These are phyloP conservation scores for Ormia ochracea DNA, from an alignment of 2,888 invertebrate species.

Conservation along the genomic window DNA sequence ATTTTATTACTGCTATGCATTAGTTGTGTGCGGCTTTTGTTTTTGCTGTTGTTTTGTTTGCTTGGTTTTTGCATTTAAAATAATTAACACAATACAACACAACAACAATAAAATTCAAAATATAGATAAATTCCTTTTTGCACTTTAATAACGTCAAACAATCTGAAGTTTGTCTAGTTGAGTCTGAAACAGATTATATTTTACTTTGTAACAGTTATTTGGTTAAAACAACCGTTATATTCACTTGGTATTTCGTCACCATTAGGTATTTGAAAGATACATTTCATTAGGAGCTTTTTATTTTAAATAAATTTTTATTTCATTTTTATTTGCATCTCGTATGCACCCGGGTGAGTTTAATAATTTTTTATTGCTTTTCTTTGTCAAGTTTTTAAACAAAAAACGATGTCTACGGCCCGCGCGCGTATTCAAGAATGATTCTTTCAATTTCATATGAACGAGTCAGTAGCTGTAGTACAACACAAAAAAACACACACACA, in stretches of 20 bases:
- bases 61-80: background rate
- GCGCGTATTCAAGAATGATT: constrained; percentile 77
- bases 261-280: background rate
- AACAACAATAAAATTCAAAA: background rate
- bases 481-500: background rate
- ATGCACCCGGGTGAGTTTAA: constrained; percentile 30
- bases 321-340: constrained; percentile 19
- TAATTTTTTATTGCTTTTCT: constrained; percentile 17
- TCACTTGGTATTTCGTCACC: background rate
- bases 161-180: background rate
- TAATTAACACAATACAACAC: too few species aligned
- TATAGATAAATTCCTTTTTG: constrained; percentile 2
- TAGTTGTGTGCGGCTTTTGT: background rate
- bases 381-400: background rate
- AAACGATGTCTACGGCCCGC: constrained; percentile 72
- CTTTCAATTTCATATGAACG: constrained; percentile 63
- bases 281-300: background rate
- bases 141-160: constrained; percentile 14
- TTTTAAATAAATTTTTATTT: background rate
- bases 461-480: constrained; percentile 37
- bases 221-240: background rate
- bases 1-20: background rate
- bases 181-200: too few species aligned
- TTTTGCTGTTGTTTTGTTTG: constrained; percentile 2
- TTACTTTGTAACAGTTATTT: too few species aligned